Percentiles rank a stretch among this genome's conserved stretches.
Conservation (phyloP, 2,888 invertebrate species). For the Cremastinae sp. region DNA sequence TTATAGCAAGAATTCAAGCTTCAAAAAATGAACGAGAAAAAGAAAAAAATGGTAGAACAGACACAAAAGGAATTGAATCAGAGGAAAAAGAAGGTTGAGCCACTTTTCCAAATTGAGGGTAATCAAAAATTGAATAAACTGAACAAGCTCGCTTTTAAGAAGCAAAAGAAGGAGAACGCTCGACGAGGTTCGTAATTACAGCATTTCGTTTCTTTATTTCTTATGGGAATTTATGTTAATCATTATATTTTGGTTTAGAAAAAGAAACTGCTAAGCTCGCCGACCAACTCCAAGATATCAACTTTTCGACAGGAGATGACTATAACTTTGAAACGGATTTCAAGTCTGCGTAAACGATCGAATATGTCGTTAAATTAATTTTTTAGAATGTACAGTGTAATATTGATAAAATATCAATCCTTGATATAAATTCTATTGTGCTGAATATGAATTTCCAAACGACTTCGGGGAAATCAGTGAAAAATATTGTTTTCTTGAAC, state of each 20-base stretch:
- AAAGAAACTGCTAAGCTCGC: conserved; percentile 85
- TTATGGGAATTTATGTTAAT: not conserved
- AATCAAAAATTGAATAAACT: conserved; percentile 84
- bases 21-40: conserved; percentile 69
- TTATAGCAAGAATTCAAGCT: conserved; percentile 69
- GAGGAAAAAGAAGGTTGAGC: conserved; percentile 82
- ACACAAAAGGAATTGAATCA: conserved; percentile 65
- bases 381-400: conserved; percentile 52
- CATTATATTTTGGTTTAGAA: conserved; percentile 76
- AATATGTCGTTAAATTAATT: not conserved
- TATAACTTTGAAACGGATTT: conserved; percentile 85
- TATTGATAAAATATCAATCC: conserved; percentile 6
- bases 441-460: not conserved
- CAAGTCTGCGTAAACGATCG: conserved; percentile 39
- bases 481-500: not conserved
- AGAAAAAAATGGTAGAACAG: conserved; percentile 76
- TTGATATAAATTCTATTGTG: conserved; percentile 1
- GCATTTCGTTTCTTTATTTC: conserved; percentile 23
- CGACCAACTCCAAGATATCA: conserved; percentile 84
- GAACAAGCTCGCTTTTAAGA: conserved; percentile 85
- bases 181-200: conserved; percentile 40
- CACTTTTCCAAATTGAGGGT: conserved; percentile 87
- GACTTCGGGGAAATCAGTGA: not conserved
- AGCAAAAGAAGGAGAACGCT: conserved; percentile 83
- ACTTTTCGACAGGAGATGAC: conserved; percentile 81